Base-by-base conservation (phyloP, 2,888 invertebrate species). In the Pachycephus smyrnensis region DNA sequence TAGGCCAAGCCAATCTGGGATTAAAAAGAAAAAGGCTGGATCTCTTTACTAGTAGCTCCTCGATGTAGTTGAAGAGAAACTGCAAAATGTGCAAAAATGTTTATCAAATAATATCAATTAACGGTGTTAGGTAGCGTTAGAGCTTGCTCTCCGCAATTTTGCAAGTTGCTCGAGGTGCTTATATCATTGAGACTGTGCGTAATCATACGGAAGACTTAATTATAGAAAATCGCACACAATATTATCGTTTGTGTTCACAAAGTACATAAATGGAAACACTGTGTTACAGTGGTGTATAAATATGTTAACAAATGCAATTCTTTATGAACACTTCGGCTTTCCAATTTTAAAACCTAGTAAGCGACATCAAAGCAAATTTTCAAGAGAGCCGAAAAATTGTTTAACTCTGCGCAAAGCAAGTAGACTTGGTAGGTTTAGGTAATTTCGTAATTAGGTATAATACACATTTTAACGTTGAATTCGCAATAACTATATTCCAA, bases 141-240 rank as follows among this genome's bases (percentile, higher is more conserved):
- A 40, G 15, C 40, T 40, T 6, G 40, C 40, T 40, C 15, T 40
- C 40, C 6, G 15, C 40, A 15, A 40, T 75, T 82, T 76, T 40
- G 33, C 77, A 75, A 76, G 71, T 76, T 37, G n/a, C 30, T 73
- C 69, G 30, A 23, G 31, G 37, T 76, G 37, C 35, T n/a, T 11
- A 76, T 36, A 11, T 76, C 40, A 37, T 73, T 73, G 15, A 35
- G 40, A 55, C 68, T 76, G 74, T 75, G 68, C 75, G 69, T 75
- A 76, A 78, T 55, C 73, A 71, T 73, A 69, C 79, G 83, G 83
- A 83, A 83, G 83, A 83, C 83, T 69, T 30, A 69, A 75, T 80
- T 69, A 78, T 69, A 78, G 23, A 79, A 75, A 74, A 77, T 68
- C 80, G 69, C 40, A 30, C 69, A 77, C 77, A 68, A 68, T n/a